Evolutionary conservation across 2,797 vertebrate genomes (phyloP).

Genomic region (Macropodus opercularis): DNA sequence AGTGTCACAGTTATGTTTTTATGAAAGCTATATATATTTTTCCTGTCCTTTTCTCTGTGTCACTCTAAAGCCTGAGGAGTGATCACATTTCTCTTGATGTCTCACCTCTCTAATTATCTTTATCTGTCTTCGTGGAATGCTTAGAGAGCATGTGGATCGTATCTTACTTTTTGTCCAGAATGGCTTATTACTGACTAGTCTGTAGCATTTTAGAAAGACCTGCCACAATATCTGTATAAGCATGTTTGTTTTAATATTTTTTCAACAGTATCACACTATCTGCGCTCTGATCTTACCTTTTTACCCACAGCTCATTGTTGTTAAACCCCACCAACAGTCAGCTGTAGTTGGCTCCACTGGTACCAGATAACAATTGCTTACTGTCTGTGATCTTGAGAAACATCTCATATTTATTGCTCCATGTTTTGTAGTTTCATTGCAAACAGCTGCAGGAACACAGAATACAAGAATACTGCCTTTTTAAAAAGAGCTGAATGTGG

Average conservation of each 20-base stretch:
- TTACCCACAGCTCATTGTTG: conserved; percentile 9
- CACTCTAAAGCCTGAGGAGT: too few relatives aligned
- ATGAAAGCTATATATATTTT: not conserved
- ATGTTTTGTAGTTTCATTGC: conserved; percentile 48
- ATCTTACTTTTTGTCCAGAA: not conserved
- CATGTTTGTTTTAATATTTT: conserved; percentile 11
- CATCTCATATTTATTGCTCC: conserved; percentile 51
- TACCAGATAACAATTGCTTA: conserved; percentile 36
- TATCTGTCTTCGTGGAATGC: too few relatives aligned
- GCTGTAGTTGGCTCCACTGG: conserved; percentile 14
- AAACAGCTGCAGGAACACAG: conserved; percentile 64
- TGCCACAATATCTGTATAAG: conserved; percentile 9
- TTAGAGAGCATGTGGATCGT: not conserved
- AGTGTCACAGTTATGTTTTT: not conserved
- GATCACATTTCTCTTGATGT: too few relatives aligned
- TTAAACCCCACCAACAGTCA: conserved; percentile 24
- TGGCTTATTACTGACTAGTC: not conserved
- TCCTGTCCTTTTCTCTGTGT: too few relatives aligned
- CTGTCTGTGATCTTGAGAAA: conserved; percentile 44
- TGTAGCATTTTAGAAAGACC: not conserved
- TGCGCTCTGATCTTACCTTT: conserved; percentile 11
- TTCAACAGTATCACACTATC: conserved; percentile 15
- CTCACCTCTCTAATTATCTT: too few relatives aligned
- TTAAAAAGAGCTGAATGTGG: conserved; percentile 55
- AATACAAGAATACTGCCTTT: conserved; percentile 46